These are phyloP conservation scores for Ashinkailepas kermadecensis DNA, from an alignment of 2,888 invertebrate genomes.

Conservation along the genomic window DNA sequence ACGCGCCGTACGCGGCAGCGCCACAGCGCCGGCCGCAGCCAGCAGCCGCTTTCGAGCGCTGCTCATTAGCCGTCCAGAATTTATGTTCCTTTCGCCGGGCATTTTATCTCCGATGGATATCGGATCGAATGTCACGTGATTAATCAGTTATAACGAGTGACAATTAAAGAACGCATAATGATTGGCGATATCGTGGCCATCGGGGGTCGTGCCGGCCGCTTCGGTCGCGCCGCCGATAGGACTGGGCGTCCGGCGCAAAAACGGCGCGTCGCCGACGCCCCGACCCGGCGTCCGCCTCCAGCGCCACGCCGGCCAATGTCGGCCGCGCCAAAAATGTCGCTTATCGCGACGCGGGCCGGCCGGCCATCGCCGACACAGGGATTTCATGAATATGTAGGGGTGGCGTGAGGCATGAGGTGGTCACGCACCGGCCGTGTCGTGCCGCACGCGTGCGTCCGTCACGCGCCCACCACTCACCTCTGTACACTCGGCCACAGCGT, in stretches of 20 bases:
- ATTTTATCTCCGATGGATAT: slow-evolving; percentile 16
- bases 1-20: no score
- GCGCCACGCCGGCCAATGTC: background rate
- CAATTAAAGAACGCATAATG: slow-evolving; percentile 9
- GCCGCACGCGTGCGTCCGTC: background rate
- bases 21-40: no score
- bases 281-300: background rate
- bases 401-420: background rate
- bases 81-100: slow-evolving; percentile 13
- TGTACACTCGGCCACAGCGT: background rate
- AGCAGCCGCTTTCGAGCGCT: background rate
- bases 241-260: background rate
- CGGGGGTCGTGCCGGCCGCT: background rate
- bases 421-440: no score
- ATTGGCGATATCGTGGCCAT: background rate
- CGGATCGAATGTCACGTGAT: slow-evolving; percentile 7
- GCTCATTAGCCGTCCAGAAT: background rate
- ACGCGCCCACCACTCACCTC: background rate
- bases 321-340: slow-evolving; percentile 4
- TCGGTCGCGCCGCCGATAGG: no score
- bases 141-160: slow-evolving; percentile 21
- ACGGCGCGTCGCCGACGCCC: background rate
- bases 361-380: background rate
- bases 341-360: background rate
- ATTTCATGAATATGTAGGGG: slow-evolving; percentile 11